phyloP scores from a whole-genome alignment of 2,888 invertebrate genomes.

The Stegophylla sp. region DNA sequence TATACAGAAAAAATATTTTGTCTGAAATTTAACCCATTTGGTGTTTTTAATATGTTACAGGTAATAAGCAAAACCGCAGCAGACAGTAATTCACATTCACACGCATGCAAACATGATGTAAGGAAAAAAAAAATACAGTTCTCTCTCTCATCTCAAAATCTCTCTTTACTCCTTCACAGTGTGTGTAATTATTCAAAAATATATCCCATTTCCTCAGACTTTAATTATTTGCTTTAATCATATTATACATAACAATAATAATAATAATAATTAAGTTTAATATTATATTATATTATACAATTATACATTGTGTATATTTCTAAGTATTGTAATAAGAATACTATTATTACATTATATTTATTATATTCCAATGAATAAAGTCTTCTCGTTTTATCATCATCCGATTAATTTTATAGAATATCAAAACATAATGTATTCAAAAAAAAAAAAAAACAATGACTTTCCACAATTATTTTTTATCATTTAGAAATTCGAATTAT shows the following conservation, averaged over 20 bases:
- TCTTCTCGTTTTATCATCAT: neutral
- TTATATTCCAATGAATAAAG: neutral
- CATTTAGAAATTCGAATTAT: conserved; percentile 22
- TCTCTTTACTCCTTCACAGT: neutral
- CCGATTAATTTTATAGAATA: conserved; percentile 5
- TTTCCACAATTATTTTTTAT: neutral
- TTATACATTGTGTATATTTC: neutral
- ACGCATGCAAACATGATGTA: conserved; percentile 7
- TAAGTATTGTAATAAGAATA: conserved; percentile 16
- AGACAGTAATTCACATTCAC: conserved; percentile 43
- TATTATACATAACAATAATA: no score
- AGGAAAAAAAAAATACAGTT: neutral
- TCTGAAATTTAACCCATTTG: neutral
- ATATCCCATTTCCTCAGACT: neutral
- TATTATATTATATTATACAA: neutral
- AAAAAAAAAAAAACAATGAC: neutral
- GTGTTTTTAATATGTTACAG: conserved; percentile 15
- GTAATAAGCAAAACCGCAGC: conserved; percentile 53
- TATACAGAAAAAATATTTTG: no score
- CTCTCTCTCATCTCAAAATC: no score
- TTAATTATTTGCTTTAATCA: conserved; percentile 12
- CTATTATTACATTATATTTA: conserved; percentile 14
- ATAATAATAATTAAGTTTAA: conserved; percentile 30
- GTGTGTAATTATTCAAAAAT: conserved; percentile 24
- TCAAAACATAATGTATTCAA: neutral